Percentiles rank a stretch among this genome's conserved stretches.
These are phyloP conservation scores for Anthrax anthrax DNA, from an alignment of 2,888 invertebrate species.

Conservation along the genomic window DNA sequence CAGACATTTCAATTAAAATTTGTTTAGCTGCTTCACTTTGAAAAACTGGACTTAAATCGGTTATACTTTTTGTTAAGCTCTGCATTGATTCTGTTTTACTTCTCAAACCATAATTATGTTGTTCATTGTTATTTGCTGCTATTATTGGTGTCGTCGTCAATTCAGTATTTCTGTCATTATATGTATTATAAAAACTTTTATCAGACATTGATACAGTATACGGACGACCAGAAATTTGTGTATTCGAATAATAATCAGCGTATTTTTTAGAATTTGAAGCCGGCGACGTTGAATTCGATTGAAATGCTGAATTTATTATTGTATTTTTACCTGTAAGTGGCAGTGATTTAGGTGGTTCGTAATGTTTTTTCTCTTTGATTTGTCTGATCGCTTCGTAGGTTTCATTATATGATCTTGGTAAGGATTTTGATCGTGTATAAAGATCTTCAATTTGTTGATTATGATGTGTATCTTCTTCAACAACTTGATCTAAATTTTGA, in stretches of 20 bases:
- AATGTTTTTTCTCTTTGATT: not conserved
- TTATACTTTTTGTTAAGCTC: slow-evolving; percentile 31
- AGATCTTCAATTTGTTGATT: slow-evolving; percentile 9
- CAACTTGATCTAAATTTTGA: slow-evolving; percentile 33
- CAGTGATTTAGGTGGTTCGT: slow-evolving; percentile 1
- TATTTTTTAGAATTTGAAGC: slow-evolving; percentile 14
- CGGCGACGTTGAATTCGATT: too few relatives aligned
- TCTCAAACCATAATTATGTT: slow-evolving; percentile 2
- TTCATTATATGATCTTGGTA: slow-evolving; percentile 34
- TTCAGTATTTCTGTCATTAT: slow-evolving; percentile 18
- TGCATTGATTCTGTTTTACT: slow-evolving; percentile 31
- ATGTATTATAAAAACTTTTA: slow-evolving; percentile 26
- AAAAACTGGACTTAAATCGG: slow-evolving; percentile 62
- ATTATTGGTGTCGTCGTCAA: not conserved
- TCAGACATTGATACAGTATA: slow-evolving; percentile 22
- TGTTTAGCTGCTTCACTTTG: slow-evolving; percentile 77
- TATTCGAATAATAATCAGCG: slow-evolving; percentile 16
- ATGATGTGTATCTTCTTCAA: slow-evolving; percentile 27
- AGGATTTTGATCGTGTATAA: slow-evolving; percentile 38
- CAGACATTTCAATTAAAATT: slow-evolving; percentile 66
- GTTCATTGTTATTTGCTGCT: not conserved
- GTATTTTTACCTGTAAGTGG: not conserved
- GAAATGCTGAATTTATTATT: not conserved
- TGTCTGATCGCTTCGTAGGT: slow-evolving; percentile 11
- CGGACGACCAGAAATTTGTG: slow-evolving; percentile 8